Evolutionary conservation across 2,797 vertebrate genomes (phyloP).

Genomic region (Artibeus lituratus): DNA sequence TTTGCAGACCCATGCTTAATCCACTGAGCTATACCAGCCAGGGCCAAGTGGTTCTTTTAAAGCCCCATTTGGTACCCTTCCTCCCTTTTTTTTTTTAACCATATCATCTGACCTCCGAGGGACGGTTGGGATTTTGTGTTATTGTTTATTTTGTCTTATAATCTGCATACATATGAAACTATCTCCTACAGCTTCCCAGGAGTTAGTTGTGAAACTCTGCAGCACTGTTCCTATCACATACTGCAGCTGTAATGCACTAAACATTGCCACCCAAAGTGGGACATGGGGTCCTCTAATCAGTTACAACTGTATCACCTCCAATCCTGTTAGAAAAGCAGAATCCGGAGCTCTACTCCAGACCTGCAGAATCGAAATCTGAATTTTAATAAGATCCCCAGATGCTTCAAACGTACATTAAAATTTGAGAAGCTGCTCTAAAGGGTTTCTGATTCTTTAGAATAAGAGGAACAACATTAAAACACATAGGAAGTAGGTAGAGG

Average conservation of each 20-base stretch:
- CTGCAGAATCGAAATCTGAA: neutral
- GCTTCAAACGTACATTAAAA: neutral
- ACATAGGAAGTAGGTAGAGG: neutral
- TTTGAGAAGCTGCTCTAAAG: neutral
- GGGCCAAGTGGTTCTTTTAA: neutral
- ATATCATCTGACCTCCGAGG: neutral
- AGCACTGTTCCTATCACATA: neutral
- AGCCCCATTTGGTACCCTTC: neutral
- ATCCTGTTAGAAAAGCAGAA: neutral
- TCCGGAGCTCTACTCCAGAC: neutral
- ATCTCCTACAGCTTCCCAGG: neutral
- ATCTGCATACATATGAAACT: neutral
- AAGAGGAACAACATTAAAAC: neutral
- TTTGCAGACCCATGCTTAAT: no score
- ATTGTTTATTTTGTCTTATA: slow-evolving; percentile 6
- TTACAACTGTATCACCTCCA: neutral
- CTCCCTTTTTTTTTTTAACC: neutral
- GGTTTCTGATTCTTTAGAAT: neutral
- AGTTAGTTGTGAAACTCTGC: neutral
- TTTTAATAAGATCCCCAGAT: neutral
- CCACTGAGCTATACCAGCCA: neutral
- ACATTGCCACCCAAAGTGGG: neutral
- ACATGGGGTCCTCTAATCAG: neutral
- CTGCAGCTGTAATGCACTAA: neutral
- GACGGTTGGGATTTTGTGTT: neutral